Conservation (phyloP, 2,797 vertebrate genomes). For the Stomatorhinus walkeri region DNA sequence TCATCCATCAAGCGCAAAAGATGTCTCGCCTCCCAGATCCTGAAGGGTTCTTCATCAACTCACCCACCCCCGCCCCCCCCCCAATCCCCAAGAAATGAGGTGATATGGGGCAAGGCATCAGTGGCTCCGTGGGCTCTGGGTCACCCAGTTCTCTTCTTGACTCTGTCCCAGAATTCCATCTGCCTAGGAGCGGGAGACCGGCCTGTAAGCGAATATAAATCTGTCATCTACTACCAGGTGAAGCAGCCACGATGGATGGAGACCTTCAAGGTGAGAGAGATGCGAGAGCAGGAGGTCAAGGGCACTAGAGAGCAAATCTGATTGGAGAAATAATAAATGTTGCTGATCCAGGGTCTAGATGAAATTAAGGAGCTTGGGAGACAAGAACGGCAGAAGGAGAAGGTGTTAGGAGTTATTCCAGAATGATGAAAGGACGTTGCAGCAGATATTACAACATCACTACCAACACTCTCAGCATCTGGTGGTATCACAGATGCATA, state of each 20-base stretch:
- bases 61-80: not conserved
- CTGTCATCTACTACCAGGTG: conserved; percentile 91
- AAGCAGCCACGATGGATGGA: conserved; percentile 97
- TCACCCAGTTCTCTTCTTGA: conserved; percentile 6
- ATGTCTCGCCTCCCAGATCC: not conserved
- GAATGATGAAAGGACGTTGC: not conserved
- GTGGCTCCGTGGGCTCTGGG: not conserved
- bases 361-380: not conserved
- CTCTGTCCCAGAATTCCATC: conserved; percentile 69
- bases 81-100: not conserved
- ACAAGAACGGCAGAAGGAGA: not conserved
- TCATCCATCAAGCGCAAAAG: not conserved
- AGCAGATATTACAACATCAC: not conserved
- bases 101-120: not conserved
- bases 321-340: not conserved
- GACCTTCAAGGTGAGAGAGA: conserved; percentile 78
- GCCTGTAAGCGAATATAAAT: conserved; percentile 77
- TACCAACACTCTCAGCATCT: not conserved
- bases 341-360: not conserved
- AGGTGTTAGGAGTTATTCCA: not conserved
- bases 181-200: conserved; percentile 89
- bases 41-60: not conserved
- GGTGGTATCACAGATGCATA: not conserved
- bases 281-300: not conserved
- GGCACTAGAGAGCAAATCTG: not conserved